Percentiles rank a stretch among this genome's conserved stretches.
phyloP scores from a whole-genome alignment of 2,888 invertebrate species.

The Abrostola tripartita region DNA sequence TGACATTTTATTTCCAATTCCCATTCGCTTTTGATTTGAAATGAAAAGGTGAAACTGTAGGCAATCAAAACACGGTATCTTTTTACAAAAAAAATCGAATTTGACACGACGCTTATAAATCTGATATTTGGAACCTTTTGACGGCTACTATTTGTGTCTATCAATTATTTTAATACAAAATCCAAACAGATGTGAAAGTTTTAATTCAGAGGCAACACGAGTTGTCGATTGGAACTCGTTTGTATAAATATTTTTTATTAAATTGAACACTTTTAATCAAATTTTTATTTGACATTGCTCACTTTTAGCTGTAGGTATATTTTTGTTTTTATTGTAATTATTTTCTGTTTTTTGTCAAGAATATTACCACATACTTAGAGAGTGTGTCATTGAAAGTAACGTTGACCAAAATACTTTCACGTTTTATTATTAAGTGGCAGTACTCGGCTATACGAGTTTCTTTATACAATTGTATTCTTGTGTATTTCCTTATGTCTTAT shows the following conservation, averaged over 20 bases:
- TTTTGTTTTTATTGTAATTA: too few relatives aligned
- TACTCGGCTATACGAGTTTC: too few relatives aligned
- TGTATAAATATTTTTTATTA: constrained; percentile 16
- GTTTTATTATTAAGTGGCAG: too few relatives aligned
- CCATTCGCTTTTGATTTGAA: background rate
- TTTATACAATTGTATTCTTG: too few relatives aligned
- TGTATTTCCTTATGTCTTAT: too few relatives aligned
- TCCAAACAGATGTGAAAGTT: constrained; percentile 33
- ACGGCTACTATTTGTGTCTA: constrained; percentile 14
- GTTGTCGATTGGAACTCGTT: constrained; percentile 28
- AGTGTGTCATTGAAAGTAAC: too few relatives aligned
- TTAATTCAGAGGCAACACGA: constrained; percentile 44
- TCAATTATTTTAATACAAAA: constrained; percentile 17
- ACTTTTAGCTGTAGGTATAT: too few relatives aligned
- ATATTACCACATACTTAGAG: too few relatives aligned
- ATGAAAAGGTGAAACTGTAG: constrained; percentile 18
- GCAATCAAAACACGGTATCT: constrained; percentile 11
- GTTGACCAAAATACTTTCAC: too few relatives aligned
- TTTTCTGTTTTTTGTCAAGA: too few relatives aligned
- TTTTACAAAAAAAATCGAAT: constrained; percentile 21
- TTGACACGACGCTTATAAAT: background rate
- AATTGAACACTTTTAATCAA: background rate
- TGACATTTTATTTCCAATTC: constrained; percentile 7
- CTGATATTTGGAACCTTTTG: constrained; percentile 17
- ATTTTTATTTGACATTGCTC: too few relatives aligned